phyloP scores from a whole-genome alignment of 2,113 vertebrate species.

The Hippocampus comes region DNA sequence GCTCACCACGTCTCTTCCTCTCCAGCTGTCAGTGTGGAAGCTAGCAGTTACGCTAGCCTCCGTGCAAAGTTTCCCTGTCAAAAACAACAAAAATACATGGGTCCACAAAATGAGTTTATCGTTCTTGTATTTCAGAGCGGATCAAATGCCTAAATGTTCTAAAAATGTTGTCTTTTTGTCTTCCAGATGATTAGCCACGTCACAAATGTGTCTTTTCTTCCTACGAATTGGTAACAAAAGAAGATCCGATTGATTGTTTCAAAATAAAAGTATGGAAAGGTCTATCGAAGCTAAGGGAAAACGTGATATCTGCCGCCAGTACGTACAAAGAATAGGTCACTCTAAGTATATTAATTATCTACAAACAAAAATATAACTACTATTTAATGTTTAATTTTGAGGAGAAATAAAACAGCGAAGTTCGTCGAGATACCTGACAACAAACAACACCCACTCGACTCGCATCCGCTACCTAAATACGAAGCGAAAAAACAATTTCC shows the following conservation, averaged over 20 bases:
- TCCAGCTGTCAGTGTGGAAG: slow-evolving; percentile 26
- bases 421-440: neutral
- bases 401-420: neutral
- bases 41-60: slow-evolving; percentile 23
- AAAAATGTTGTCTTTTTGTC: neutral
- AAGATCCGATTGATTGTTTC: neutral
- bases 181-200: neutral
- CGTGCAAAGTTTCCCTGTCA: neutral
- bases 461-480: too few species aligned
- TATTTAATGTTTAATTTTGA: neutral
- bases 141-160: neutral
- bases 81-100: neutral
- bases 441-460: neutral
- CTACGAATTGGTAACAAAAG: neutral
- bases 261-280: neutral
- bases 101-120: neutral
- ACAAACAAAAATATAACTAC: neutral
- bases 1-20: slow-evolving; percentile 22
- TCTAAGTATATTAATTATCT: neutral
- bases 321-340: neutral
- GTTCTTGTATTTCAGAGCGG: neutral
- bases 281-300: neutral
- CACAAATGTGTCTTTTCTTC: neutral
- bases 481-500: too few species aligned
- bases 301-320: neutral